Evolutionary conservation across 37 sponge, comb jelly and placozoan species (phyloP).

Genomic region (Corticium candelabrum): DNA sequence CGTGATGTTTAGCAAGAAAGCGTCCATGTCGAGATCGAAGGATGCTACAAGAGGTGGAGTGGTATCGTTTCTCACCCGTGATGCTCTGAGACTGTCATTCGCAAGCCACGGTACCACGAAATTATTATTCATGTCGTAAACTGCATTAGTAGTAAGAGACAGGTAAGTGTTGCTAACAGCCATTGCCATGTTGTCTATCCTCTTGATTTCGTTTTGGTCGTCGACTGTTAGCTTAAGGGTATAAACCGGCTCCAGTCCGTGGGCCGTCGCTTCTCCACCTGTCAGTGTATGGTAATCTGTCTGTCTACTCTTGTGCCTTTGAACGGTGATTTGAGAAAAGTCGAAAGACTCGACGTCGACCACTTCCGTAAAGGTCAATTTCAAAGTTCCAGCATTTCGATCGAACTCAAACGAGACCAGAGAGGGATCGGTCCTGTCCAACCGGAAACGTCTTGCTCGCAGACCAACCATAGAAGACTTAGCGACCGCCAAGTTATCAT

Average conservation of each 20-base stretch:
- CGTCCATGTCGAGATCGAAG: slow-evolving; percentile 59
- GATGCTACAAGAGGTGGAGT: slow-evolving; percentile 32
- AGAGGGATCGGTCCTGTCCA: slow-evolving; percentile 51
- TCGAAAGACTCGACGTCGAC: slow-evolving; percentile 51
- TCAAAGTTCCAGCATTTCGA: slow-evolving; percentile 50
- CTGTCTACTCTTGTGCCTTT: slow-evolving; percentile 15
- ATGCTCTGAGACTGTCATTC: slow-evolving; percentile 20
- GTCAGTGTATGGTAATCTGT: slow-evolving; percentile 25
- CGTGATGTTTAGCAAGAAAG: slow-evolving; percentile 44
- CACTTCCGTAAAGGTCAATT: slow-evolving; percentile 77
- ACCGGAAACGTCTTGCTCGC: slow-evolving; percentile 21
- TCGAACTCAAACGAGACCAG: slow-evolving; percentile 61
- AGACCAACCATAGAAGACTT: slow-evolving; percentile 5
- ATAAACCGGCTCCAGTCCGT: slow-evolving; percentile 38
- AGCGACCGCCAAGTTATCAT: slow-evolving; percentile 35
- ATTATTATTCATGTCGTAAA: slow-evolving; percentile 52
- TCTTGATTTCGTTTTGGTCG: slow-evolving; percentile 63
- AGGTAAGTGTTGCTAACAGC: not conserved
- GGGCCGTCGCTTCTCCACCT: slow-evolving; percentile 23
- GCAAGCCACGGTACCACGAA: slow-evolving; percentile 26
- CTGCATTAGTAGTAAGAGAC: not conserved
- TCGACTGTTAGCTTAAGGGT: slow-evolving; percentile 20
- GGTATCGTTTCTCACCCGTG: slow-evolving; percentile 27
- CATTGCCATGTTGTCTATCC: slow-evolving; percentile 36
- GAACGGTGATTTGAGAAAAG: slow-evolving; percentile 57